phyloP scores from a whole-genome alignment of 2,888 invertebrate genomes.

The Pachymerium ferrugineum region DNA sequence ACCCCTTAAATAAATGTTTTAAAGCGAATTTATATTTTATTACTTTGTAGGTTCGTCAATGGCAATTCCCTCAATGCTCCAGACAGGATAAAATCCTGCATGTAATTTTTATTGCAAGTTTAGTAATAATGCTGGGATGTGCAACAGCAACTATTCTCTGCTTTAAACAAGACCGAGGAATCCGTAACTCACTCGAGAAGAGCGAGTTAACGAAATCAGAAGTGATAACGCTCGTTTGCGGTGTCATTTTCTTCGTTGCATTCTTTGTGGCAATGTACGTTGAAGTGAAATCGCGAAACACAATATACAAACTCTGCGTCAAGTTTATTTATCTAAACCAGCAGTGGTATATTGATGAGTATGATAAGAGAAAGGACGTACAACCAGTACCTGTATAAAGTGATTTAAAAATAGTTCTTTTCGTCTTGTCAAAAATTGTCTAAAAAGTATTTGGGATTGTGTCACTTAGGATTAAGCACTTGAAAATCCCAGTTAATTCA shows the following conservation, averaged over 20 bases:
- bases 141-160: constrained; percentile 53
- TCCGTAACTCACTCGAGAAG: constrained; percentile 42
- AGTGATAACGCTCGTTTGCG: constrained; percentile 52
- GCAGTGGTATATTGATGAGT: constrained; percentile 51
- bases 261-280: constrained; percentile 56
- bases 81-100: constrained; percentile 52
- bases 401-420: not conserved
- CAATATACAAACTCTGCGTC: constrained; percentile 49
- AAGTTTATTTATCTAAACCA: constrained; percentile 49
- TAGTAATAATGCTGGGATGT: constrained; percentile 52
- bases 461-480: too few relatives aligned
- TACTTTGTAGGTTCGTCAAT: constrained; percentile 48
- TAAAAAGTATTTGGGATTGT: not conserved
- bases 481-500: too few relatives aligned
- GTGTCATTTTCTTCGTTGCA: constrained; percentile 53
- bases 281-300: constrained; percentile 52
- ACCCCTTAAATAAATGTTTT: too few relatives aligned
- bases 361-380: constrained; percentile 45
- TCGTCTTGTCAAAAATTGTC: not conserved
- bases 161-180: constrained; percentile 49
- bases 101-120: constrained; percentile 49
- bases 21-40: constrained; percentile 33
- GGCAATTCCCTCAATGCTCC: constrained; percentile 51
- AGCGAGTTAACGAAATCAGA: constrained; percentile 51
- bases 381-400: constrained; percentile 35